phyloP scores from a whole-genome alignment of 2,113 vertebrate genomes.

The Patagioenas fasciata region DNA sequence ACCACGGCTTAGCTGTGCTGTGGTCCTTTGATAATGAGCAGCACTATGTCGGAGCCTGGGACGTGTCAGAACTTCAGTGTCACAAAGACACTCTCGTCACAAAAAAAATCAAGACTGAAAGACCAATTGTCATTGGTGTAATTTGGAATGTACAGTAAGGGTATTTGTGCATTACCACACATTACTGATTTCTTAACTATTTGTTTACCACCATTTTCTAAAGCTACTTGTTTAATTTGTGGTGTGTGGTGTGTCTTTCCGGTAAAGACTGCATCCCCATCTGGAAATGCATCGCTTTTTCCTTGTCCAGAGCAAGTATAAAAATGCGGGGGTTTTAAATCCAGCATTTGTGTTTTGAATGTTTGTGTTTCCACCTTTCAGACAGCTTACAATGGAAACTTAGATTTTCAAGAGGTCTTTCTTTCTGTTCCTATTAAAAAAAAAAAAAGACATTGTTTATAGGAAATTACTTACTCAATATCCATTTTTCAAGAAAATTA shows the following conservation, averaged over 20 bases:
- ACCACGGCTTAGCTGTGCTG: not conserved
- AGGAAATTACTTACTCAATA: not conserved
- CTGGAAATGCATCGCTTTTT: not conserved
- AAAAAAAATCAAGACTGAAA: not conserved
- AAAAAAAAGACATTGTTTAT: not conserved
- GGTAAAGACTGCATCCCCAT: not conserved
- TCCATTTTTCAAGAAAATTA: not conserved
- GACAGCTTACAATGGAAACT: not conserved
- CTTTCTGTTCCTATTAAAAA: not conserved
- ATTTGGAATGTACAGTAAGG: not conserved
- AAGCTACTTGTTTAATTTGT: not conserved
- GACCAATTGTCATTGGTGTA: not conserved
- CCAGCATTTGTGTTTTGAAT: not conserved
- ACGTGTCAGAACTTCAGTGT: not conserved
- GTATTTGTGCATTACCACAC: not conserved
- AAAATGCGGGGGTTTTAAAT: not conserved
- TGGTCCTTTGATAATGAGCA: not conserved
- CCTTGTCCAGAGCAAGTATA: not conserved
- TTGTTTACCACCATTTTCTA: not conserved
- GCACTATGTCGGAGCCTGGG: not conserved
- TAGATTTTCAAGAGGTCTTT: not conserved
- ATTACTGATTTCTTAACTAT: not conserved
- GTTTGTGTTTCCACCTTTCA: not conserved
- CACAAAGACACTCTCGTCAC: not conserved
- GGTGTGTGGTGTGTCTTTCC: not conserved